phyloP scores from a whole-genome alignment of 2,797 vertebrate species.

The Notolabrus celidotus region DNA sequence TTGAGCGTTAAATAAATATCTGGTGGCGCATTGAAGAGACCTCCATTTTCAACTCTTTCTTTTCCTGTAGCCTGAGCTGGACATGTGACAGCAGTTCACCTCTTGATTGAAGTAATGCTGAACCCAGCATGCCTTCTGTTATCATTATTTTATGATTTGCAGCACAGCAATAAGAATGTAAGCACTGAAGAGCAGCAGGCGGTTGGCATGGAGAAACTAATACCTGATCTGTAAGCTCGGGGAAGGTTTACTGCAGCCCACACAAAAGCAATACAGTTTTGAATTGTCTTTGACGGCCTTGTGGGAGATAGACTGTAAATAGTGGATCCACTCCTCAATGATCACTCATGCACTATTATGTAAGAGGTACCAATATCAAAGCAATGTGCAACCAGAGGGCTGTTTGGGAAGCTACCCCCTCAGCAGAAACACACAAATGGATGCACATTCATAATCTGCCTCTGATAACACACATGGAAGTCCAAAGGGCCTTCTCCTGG shows the following conservation, averaged over 20 bases:
- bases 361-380: slow-evolving; percentile 7
- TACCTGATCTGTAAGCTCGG: slow-evolving; percentile 21
- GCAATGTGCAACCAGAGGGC: slow-evolving; percentile 13
- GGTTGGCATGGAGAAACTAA: slow-evolving; percentile 37
- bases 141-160: not conserved
- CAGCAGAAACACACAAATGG: slow-evolving; percentile 6
- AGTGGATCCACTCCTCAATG: not conserved
- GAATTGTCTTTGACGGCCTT: slow-evolving; percentile 27
- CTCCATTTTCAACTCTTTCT: no score
- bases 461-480: slow-evolving; percentile 15
- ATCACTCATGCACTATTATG: slow-evolving; percentile 7
- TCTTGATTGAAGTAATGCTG: slow-evolving; percentile 28
- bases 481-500: slow-evolving; percentile 33
- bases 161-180: slow-evolving; percentile 24
- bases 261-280: slow-evolving; percentile 35
- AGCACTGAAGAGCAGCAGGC: slow-evolving; percentile 23
- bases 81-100: no score
- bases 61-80: no score
- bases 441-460: slow-evolving; percentile 16
- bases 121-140: slow-evolving; percentile 20
- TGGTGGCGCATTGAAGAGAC: no score
- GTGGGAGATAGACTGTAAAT: not conserved
- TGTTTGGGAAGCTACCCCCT: not conserved
- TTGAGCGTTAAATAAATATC: no score
- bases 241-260: slow-evolving; percentile 20